phyloP scores from a whole-genome alignment of 2,888 invertebrate genomes.

The Hyposoter didymator region DNA sequence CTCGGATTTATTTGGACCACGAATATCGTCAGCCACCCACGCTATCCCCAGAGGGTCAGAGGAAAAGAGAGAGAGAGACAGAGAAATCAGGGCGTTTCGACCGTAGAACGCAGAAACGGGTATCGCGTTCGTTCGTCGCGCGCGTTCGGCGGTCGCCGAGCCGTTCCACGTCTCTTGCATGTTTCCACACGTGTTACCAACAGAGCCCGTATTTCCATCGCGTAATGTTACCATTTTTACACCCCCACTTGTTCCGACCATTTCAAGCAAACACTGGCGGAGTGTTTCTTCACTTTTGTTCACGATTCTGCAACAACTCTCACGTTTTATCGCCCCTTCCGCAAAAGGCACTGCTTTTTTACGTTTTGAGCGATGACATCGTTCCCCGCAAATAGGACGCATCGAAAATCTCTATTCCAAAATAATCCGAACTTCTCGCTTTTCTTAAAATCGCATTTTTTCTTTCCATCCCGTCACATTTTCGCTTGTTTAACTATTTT shows the following conservation, averaged over 20 bases:
- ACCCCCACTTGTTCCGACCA: conserved; percentile 3
- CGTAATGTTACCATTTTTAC: conserved; percentile 61
- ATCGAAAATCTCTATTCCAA: conserved; percentile 3
- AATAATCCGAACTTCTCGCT: neutral
- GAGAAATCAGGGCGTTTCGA: conserved; percentile 54
- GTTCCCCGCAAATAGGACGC: conserved; percentile 44
- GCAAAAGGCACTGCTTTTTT: conserved; percentile 60
- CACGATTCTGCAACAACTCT: conserved; percentile 27
- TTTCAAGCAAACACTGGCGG: conserved; percentile 33
- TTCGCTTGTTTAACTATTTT: neutral
- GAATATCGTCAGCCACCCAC: conserved; percentile 65
- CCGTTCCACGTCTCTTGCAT: conserved; percentile 61
- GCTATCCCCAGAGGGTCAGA: conserved; percentile 51
- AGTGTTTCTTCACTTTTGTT: conserved; percentile 41
- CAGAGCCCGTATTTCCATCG: conserved; percentile 17
- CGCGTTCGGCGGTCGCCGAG: conserved; percentile 48
- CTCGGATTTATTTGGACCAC: conserved; percentile 63
- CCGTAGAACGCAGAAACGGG: conserved; percentile 63
- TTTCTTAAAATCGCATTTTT: neutral
- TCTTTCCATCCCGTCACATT: neutral
- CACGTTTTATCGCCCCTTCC: conserved; percentile 57
- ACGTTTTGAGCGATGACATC: conserved; percentile 68
- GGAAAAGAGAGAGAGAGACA: conserved; percentile 18
- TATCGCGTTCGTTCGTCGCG: conserved; percentile 35
- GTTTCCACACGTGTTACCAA: conserved; percentile 10